These are phyloP conservation scores for Limnephilus lunatus DNA, from an alignment of 2,888 invertebrate genomes.

Conservation along the genomic window DNA sequence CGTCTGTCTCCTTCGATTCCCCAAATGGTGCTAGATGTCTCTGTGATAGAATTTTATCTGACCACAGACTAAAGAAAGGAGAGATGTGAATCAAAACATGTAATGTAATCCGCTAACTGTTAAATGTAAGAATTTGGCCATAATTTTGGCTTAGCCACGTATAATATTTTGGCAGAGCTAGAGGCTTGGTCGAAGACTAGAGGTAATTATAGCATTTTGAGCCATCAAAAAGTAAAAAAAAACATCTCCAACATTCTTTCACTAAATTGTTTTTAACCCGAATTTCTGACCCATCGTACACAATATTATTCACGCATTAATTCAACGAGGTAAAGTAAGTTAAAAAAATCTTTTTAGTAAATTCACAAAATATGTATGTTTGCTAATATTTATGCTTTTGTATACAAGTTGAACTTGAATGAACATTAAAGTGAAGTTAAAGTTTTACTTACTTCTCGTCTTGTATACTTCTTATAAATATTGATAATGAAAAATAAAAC, in stretches of 20 bases:
- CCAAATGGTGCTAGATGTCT: not conserved
- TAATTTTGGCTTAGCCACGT: not conserved
- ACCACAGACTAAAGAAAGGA: not conserved
- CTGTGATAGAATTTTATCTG: not conserved
- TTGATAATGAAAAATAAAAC: no score
- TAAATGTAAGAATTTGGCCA: not conserved
- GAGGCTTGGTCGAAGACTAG: not conserved
- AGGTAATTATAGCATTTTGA: not conserved
- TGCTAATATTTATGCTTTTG: not conserved
- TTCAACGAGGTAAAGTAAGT: not conserved
- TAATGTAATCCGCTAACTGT: no score
- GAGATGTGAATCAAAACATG: no score
- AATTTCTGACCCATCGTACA: not conserved
- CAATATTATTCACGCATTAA: not conserved
- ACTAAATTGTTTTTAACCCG: no score
- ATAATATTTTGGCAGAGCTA: not conserved
- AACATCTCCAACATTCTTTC: not conserved
- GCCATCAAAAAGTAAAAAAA: not conserved
- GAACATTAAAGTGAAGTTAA: no score
- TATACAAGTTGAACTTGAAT: not conserved
- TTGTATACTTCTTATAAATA: no score
- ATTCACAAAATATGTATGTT: no score
- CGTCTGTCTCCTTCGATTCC: not conserved
- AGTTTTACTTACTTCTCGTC: no score
- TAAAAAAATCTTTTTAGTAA: not conserved